Conservation (phyloP, 2,113 vertebrate genomes). For the Pogonocichla stellata region DNA sequence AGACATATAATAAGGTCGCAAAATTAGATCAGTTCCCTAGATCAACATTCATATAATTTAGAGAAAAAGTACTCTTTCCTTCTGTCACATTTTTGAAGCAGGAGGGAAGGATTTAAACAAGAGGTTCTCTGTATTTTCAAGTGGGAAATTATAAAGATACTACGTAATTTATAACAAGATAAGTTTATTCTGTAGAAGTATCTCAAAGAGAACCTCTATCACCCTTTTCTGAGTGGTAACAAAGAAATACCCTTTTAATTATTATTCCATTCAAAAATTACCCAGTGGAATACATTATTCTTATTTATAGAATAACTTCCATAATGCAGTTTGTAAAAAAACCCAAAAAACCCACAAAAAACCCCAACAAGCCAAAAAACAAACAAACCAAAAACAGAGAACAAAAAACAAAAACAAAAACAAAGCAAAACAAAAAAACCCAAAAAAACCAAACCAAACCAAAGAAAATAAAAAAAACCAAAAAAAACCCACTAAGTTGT, state of each 20-base stretch:
- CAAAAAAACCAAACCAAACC: too few species aligned
- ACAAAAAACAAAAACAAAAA: not conserved
- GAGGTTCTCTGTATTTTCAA: not conserved
- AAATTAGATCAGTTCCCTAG: not conserved
- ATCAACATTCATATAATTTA: not conserved
- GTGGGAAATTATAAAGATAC: not conserved
- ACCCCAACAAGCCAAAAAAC: too few species aligned
- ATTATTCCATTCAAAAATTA: not conserved
- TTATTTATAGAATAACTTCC: not conserved
- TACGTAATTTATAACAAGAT: not conserved
- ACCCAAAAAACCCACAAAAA: not conserved
- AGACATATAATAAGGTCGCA: not conserved
- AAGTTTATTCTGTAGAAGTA: not conserved
- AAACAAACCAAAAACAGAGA: not conserved
- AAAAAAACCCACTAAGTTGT: not conserved
- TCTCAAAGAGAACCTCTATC: not conserved
- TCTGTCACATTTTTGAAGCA: not conserved
- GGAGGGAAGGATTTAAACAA: not conserved
- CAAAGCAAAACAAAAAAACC: not conserved
- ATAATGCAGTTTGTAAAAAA: not conserved
- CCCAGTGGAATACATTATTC: not conserved
- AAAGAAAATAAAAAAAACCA: not conserved
- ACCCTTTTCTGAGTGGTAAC: not conserved
- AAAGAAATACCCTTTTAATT: not conserved
- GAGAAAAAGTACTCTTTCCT: not conserved